Base-by-base conservation (phyloP, 1,140 invertebrate genomes). In the Zophobas morio region DNA sequence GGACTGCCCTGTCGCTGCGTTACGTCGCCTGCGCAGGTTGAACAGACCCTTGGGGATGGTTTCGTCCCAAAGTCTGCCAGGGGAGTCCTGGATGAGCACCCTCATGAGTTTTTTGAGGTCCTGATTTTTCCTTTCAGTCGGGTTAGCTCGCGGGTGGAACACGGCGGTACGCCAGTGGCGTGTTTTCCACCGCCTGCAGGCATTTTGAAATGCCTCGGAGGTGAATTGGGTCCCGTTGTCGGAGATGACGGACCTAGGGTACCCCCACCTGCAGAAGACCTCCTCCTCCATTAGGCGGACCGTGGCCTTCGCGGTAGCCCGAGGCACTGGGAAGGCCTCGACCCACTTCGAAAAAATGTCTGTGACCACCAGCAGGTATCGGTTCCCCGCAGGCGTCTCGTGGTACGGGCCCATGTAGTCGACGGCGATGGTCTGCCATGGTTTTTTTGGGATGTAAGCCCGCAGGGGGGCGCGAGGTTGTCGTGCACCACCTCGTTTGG, bases 201-300 rank as follows among this genome's bases (percentile, higher is more conserved):
- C 60, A n/a, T 2, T 1, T 33, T 46, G 57, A 46, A 42, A 71
- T 20, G 32, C 32, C 1, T 8, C 40, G 2, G n/a, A 36, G 32
- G 35, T 76, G 66, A 76, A 76, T 54, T 76, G 63, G 20, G 63
- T n/a, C 1, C 75, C 75, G 37, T 76, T 76, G 32, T 76, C 75
- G 1, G 54, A 35, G n/a, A 76, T 71, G 47, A 76, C 71, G 6
- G 60, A 4, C 20, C 49, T 76, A 4, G 75, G 60, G 40, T 71
- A 70, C 2, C 75, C 75, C 20, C 49, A 76, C 34, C 75, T 6
- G 5, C 20, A 36, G 51, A 76, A 76, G 1, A 76, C 46, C 20
- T 53, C 63, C 1, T 56, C n/a, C 37, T 71, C 34, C 6, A 76
- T 51, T 2, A 20, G 2, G 1, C 47, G 72, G 3, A 39, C 35